Percentiles rank a stretch among this genome's conserved stretches.
Conservation (phyloP, 2,113 vertebrate genomes). For the Pterocles burchelli region DNA sequence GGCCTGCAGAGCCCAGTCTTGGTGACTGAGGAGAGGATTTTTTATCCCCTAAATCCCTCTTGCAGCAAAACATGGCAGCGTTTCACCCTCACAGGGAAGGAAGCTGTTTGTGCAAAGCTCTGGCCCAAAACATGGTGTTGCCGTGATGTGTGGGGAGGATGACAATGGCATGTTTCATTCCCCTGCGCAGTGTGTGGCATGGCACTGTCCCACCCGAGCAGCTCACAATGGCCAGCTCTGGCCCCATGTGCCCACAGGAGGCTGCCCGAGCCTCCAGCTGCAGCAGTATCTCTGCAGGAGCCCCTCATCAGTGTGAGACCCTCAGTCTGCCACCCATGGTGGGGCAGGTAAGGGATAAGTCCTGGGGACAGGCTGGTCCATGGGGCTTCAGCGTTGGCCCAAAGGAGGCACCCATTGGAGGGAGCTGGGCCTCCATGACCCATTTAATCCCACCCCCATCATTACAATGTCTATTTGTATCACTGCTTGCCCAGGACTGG, state of each 20-base stretch:
- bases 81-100: not conserved
- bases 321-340: not conserved
- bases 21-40: not conserved
- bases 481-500: not conserved
- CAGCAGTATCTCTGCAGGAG: not conserved
- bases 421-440: rapidly evolving
- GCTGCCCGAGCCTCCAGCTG: not conserved
- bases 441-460: not conserved
- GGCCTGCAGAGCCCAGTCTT: not conserved
- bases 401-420: not conserved
- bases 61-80: not conserved
- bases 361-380: not conserved
- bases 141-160: not conserved
- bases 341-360: not conserved
- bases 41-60: not conserved
- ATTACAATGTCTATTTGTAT: not conserved
- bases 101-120: not conserved
- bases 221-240: rapidly evolving
- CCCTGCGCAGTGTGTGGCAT: rapidly evolving
- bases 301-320: rapidly evolving
- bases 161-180: rapidly evolving
- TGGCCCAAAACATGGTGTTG: rapidly evolving
- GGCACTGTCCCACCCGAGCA: rapidly evolving
- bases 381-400: rapidly evolving
- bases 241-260: rapidly evolving